phyloP scores from a whole-genome alignment of 2,797 vertebrate species.

The Pachyuromys duprasi region DNA sequence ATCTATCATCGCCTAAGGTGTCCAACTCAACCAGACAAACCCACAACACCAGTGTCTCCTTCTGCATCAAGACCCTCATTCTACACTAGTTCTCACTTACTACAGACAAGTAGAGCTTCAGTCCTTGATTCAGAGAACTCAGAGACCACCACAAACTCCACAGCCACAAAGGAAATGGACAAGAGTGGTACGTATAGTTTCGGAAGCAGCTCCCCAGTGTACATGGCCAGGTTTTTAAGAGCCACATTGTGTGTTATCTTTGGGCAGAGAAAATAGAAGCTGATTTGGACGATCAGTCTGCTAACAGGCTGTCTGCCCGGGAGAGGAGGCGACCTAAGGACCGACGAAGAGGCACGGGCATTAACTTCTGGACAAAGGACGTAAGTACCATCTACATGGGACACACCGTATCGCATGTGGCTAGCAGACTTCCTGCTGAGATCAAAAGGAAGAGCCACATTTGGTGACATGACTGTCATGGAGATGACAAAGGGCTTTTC shows the following conservation, averaged over 20 bases:
- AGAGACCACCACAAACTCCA: conserved; percentile 73
- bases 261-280: conserved; percentile 87
- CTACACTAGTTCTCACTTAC: conserved; percentile 84
- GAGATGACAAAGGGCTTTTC: neutral
- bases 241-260: conserved; percentile 50
- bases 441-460: neutral
- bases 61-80: conserved; percentile 84
- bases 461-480: neutral
- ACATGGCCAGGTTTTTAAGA: neutral
- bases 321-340: conserved; percentile 86
- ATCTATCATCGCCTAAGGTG: conserved; percentile 82
- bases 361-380: conserved; percentile 86
- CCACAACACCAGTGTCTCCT: conserved; percentile 81
- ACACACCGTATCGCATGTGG: neutral
- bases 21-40: conserved; percentile 85
- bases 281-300: conserved; percentile 84
- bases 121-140: conserved; percentile 81
- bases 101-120: conserved; percentile 79
- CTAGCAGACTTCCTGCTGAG: neutral
- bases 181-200: conserved; percentile 83
- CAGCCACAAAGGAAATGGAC: conserved; percentile 84
- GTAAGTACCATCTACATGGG: conserved; percentile 83
- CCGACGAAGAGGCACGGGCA: conserved; percentile 85
- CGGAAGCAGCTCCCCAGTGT: neutral
- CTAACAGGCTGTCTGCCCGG: conserved; percentile 81